Base-by-base conservation (phyloP, 2,797 vertebrate species). In the Cheirogaleus major region DNA sequence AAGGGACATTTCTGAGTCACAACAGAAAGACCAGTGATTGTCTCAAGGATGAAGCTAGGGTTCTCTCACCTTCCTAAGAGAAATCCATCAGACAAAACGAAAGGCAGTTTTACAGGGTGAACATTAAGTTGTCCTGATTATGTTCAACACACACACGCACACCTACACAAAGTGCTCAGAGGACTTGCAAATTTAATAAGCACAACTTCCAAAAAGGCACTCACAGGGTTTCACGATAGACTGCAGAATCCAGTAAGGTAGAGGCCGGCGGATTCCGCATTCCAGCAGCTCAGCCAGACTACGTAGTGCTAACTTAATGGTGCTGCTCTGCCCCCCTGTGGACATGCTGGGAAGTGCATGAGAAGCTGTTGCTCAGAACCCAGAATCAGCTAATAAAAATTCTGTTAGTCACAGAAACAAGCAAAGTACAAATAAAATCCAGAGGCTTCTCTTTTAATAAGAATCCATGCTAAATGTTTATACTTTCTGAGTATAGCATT, bases 311-410 rank as follows among this genome's bases (percentile, higher is more conserved):
- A 55, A 22, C 89, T 95, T 70, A 1, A 75, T 35, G 73, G 91
- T 89, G 59, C 59, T 75, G 72, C 45, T 63, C 96, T 97, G 93
- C 95, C 96, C 83, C 67, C 61, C 78, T 76, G 96, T 96, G 96
- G 96, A 6, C n/a, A 43, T 25, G 2, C 25, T 43, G 91, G 63
- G 91, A 95, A 84, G 52, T 92, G 50, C 96, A 96, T 14, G 61
- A 73, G 20, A 63, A 45, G 38, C 23, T 22, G 0, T 35, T 45
- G 82, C 63, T 61, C 70, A 30, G 57, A 72, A 41, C 43, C 73
- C 1, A 6, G 81, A 50, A 59, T 87, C 63, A 45, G 32, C 18
- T 25, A 55, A 45, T n/a, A n/a, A 0, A 52, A 50, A 69, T 35
- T 25, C 41, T 48, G 25, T 57, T 22, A 32, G 10, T 78, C 41